Evolutionary conservation across 2,888 invertebrate species (phyloP), one percentile per base, ranked within the genome.

Genomic region (Polydrusus cervinus): DNA sequence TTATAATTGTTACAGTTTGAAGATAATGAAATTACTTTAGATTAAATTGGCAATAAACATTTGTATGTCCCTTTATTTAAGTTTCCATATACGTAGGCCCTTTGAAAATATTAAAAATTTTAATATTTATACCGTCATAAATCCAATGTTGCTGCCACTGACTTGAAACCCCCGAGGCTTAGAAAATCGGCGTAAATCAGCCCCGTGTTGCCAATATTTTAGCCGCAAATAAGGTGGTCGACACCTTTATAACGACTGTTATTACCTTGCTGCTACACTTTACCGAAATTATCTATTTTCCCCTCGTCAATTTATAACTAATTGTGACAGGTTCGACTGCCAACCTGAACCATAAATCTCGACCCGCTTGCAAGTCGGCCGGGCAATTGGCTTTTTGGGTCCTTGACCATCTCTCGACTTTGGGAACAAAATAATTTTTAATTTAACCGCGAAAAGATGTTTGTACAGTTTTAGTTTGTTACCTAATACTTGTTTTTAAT

Each of bases 181-280:
- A 45, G 20, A 68, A 79, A 76, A 77, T 78, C 79, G 78, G 76
- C 81, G 82, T 84, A 83, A 84, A 84, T 84, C 82, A 83, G 80
- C 79, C 79, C 78, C 80, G 76, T 76, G 79, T 70, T 53, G 67
- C n/a, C 80, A 79, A 83, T 83, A 84, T 84, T 83, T 84, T 81
- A 83, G 77, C 80, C 78, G 76, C 79, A 82, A 82, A 82, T 82
- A 80, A 78, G 80, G 79, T 79, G 81, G 71, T 82, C 82, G 80
- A 82, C 81, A 83, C 83, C 80, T 82, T 75, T 68, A 73, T 75
- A 79, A 80, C 80, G 78, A 79, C 79, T 78, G 81, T 80, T 81
- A 81, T 82, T 80, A 81, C 76, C 77, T 74, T 38, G 78, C 78
- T 75, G 78, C 78, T 79, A 78, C 78, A 76, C 74, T 77, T 80